Percentiles rank a stretch among this genome's conserved stretches.
phyloP scores from a whole-genome alignment of 2,113 vertebrate genomes.

The Cyrtonyx montezumae region DNA sequence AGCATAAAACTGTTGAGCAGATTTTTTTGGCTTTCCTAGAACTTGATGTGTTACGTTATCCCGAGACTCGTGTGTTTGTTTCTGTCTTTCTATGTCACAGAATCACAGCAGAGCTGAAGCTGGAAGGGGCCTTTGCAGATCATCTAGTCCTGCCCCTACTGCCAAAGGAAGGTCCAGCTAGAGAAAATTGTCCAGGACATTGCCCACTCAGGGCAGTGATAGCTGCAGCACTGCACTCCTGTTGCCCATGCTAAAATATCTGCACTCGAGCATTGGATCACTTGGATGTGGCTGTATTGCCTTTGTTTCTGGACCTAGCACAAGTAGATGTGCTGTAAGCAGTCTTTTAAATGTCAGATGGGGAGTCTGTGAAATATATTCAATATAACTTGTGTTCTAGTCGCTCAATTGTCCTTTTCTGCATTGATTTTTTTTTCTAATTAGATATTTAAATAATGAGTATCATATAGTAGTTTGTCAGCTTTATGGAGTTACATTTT shows the following conservation, averaged over 20 bases:
- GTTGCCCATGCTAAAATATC: neutral
- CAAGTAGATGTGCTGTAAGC: neutral
- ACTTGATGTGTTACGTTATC: conserved; percentile 33
- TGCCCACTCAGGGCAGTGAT: neutral
- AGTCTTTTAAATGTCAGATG: neutral
- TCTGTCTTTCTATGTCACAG: neutral
- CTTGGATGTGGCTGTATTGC: accelerated
- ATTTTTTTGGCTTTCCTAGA: conserved; percentile 47
- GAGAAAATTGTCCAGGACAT: neutral
- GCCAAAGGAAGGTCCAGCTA: neutral
- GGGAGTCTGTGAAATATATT: neutral
- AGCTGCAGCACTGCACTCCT: neutral
- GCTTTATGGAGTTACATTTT: neutral
- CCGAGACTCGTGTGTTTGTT: neutral
- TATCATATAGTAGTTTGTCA: neutral
- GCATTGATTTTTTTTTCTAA: neutral
- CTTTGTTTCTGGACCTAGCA: neutral
- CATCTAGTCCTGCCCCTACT: neutral
- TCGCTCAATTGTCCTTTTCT: neutral
- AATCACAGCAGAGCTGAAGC: neutral
- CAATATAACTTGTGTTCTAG: neutral
- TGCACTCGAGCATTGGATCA: neutral
- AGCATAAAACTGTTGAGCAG: conserved; percentile 60
- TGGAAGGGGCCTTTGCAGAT: neutral
- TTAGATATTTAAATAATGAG: neutral